phyloP scores from a whole-genome alignment of 2,888 invertebrate genomes.

The Apoda limacodes region DNA sequence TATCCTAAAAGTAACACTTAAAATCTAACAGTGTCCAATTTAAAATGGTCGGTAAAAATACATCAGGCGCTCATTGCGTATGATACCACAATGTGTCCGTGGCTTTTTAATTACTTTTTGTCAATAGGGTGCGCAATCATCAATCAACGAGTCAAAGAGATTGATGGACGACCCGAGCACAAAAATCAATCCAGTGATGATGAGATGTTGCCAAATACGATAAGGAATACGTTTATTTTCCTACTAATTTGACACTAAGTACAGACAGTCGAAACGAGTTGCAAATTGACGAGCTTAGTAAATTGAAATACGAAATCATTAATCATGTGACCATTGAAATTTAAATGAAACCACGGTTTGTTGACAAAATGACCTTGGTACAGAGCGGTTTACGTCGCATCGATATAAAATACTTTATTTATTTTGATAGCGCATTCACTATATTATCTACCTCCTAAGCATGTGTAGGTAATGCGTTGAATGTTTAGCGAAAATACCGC shows the following conservation, averaged over 20 bases:
- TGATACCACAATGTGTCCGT: slow-evolving; percentile 34
- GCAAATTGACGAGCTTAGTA: neutral
- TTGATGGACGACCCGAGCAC: slow-evolving; percentile 53
- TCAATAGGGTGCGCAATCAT: slow-evolving; percentile 50
- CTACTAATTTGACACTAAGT: slow-evolving; percentile 63
- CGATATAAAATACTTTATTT: too few species aligned
- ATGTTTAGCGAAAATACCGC: too few species aligned
- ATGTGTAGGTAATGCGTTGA: too few species aligned
- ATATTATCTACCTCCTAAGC: too few species aligned
- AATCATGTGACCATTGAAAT: neutral
- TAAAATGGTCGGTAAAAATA: slow-evolving; percentile 23
- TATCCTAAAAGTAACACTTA: too few species aligned
- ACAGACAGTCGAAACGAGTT: neutral
- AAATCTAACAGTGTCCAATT: slow-evolving; percentile 21
- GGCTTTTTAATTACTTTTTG: slow-evolving; percentile 60
- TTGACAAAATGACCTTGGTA: too few species aligned
- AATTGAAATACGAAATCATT: neutral
- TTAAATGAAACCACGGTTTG: too few species aligned
- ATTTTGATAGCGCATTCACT: too few species aligned
- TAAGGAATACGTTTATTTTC: slow-evolving; percentile 21
- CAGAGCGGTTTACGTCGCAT: too few species aligned
- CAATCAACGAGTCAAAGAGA: slow-evolving; percentile 61
- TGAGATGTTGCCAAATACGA: slow-evolving; percentile 38
- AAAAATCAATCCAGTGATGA: slow-evolving; percentile 55
- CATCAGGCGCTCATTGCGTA: slow-evolving; percentile 24